Percentiles rank a stretch among this genome's conserved stretches.
These are phyloP conservation scores for Rhinolophus ferrumequinum DNA, from an alignment of 2,113 vertebrate species.

Conservation along the genomic window DNA sequence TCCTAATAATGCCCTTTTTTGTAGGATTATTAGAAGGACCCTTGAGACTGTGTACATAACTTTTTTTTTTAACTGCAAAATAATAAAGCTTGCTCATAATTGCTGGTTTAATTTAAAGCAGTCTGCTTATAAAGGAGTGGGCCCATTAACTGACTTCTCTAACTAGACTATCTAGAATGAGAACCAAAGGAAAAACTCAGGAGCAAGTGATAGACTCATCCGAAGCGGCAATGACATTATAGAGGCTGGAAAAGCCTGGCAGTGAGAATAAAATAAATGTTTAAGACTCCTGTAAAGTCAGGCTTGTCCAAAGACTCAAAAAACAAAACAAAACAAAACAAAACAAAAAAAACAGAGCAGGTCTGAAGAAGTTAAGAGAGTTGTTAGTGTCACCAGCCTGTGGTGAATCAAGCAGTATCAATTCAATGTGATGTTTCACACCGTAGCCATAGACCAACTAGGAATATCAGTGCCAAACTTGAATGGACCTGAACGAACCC, in stretches of 20 bases:
- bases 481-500: not conserved
- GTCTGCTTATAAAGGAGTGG: not conserved
- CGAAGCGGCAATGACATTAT: accelerated
- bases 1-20: not conserved
- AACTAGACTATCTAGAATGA: not conserved
- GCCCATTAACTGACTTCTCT: too few species aligned
- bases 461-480: not conserved
- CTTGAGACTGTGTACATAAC: not conserved
- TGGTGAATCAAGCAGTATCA: not conserved
- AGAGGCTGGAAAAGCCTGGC: not conserved
- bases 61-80: not conserved
- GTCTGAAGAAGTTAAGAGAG: not conserved
- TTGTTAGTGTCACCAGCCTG: not conserved
- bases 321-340: too few species aligned
- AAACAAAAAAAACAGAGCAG: too few species aligned
- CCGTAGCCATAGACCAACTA: not conserved
- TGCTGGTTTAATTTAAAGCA: not conserved
- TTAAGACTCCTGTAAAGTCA: not conserved
- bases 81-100: not conserved
- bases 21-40: not conserved
- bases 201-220: not conserved
- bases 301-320: not conserved
- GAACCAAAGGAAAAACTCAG: not conserved
- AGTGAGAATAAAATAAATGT: not conserved
- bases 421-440: not conserved